Conservation (phyloP, 1,140 invertebrate genomes). For the Drosophila arizonae region DNA sequence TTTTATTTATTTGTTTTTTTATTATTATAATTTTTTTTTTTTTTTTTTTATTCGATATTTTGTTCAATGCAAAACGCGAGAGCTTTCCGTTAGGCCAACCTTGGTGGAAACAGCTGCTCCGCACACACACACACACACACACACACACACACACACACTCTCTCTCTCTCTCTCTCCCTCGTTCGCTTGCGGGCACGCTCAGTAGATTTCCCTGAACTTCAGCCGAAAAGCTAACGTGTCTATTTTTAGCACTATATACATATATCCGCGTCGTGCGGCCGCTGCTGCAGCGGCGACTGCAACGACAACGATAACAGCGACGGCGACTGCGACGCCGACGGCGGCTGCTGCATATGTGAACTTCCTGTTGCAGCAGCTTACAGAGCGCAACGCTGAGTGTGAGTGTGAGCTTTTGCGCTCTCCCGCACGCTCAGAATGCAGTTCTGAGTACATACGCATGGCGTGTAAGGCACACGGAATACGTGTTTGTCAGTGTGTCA, state of each 20-base stretch:
- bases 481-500: neutral
- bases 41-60: conserved; percentile 10
- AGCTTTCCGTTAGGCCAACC: conserved; percentile 77
- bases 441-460: conserved; percentile 26
- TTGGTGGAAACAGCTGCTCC: conserved; percentile 52
- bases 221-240: conserved; percentile 67
- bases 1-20: conserved; percentile 12
- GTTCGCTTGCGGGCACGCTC: conserved; percentile 1
- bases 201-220: conserved; percentile 80
- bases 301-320: neutral
- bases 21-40: neutral
- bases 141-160: conserved; percentile 6
- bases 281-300: neutral
- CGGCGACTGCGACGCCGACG: neutral
- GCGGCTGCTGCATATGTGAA: conserved; percentile 23
- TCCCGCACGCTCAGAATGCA: conserved; percentile 43
- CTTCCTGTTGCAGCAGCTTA: conserved; percentile 58
- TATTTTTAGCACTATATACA: conserved; percentile 65
- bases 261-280: conserved; percentile 45
- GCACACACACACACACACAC: conserved; percentile 4
- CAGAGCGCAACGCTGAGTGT: conserved; percentile 1
- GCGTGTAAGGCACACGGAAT: neutral
- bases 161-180: conserved; percentile 4
- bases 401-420: conserved; percentile 30
- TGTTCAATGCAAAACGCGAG: conserved; percentile 59